Conservation (phyloP, 1,140 invertebrate genomes). For the Euwallacea fornicatus region DNA sequence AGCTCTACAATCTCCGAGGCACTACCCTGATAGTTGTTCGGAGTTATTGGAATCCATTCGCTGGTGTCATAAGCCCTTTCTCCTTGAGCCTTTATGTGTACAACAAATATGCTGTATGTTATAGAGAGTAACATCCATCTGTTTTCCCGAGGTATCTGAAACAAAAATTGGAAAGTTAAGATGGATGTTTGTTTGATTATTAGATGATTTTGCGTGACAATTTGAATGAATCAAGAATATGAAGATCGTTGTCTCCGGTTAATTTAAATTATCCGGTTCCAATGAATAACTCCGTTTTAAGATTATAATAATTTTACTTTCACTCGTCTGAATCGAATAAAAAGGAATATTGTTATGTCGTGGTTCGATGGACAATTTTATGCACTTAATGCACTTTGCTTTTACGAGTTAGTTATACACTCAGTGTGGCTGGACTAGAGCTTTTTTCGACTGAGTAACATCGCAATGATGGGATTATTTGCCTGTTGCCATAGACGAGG, state of each 20-base stretch:
- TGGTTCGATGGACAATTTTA: conserved; percentile 10
- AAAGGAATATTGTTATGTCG: conserved; percentile 9
- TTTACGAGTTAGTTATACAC: not conserved
- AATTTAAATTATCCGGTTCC: not conserved
- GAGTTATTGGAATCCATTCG: conserved; percentile 51
- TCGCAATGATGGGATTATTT: not conserved
- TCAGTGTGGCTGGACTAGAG: too few relatives aligned
- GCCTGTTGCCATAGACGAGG: too few relatives aligned
- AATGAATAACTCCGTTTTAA: not conserved
- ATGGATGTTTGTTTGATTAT: too few relatives aligned
- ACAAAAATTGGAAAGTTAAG: conserved; percentile 26
- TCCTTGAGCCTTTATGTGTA: conserved; percentile 28
- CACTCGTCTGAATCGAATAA: conserved; percentile 1
- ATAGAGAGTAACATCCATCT: conserved; percentile 23
- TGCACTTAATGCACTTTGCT: conserved; percentile 5
- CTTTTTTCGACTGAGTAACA: not conserved
- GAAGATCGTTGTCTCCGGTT: too few relatives aligned
- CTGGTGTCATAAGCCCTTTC: conserved; percentile 45
- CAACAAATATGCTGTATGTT: too few relatives aligned
- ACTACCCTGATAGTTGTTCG: conserved; percentile 27
- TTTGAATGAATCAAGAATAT: too few relatives aligned
- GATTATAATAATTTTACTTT: conserved; percentile 15
- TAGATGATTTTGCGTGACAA: too few relatives aligned
- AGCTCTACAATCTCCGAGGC: conserved; percentile 24
- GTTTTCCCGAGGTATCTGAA: conserved; percentile 44